phyloP scores from a whole-genome alignment of 2,888 invertebrate genomes.

The Salticus scenicus region DNA sequence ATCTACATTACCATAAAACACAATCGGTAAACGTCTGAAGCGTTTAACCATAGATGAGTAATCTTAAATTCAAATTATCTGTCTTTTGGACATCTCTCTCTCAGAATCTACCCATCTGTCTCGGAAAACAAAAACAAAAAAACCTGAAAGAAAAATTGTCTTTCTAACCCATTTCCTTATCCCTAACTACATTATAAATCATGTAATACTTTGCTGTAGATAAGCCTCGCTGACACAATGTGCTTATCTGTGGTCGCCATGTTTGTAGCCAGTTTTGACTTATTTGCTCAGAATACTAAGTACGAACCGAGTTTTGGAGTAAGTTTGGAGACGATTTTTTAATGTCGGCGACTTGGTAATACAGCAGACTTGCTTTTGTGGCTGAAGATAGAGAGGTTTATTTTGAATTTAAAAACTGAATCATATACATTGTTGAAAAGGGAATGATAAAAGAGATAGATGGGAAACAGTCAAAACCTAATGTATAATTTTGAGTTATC shows the following conservation, averaged over 20 bases:
- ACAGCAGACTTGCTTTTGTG: no score
- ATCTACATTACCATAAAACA: no score
- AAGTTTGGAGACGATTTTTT: neutral
- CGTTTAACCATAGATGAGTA: neutral
- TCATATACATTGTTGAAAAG: no score
- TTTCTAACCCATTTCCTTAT: neutral
- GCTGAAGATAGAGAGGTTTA: no score
- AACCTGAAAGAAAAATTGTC: neutral
- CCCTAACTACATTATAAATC: constrained; percentile 2
- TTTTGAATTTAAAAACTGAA: no score
- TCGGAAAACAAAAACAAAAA: neutral
- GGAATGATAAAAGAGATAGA: no score
- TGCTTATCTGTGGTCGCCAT: neutral
- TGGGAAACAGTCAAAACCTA: no score
- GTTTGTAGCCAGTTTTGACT: neutral
- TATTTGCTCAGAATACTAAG: neutral
- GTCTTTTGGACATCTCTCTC: neutral
- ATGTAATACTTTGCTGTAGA: neutral
- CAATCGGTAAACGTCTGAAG: no score
- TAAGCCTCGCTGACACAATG: constrained; percentile 6
- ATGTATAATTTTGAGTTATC: no score
- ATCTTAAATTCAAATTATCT: neutral
- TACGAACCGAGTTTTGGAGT: neutral
- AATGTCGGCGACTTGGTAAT: neutral
- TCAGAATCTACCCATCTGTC: neutral